Conservation (phyloP, 2,113 vertebrate species). For the Phylloscopus trochilus region DNA sequence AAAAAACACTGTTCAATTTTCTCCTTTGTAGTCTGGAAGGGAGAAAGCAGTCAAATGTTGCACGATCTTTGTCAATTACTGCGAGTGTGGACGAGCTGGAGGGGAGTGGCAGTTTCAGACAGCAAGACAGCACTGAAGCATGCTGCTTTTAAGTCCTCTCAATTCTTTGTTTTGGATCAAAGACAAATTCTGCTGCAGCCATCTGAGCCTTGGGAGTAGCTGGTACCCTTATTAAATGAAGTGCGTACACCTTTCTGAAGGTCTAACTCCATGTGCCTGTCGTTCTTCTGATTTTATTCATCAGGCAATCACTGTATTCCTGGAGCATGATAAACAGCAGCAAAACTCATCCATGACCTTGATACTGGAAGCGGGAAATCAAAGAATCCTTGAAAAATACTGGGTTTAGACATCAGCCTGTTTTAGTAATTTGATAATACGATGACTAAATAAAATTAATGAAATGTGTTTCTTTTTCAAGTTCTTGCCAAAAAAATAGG, state of each 20-base stretch:
- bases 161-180: neutral
- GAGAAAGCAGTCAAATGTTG: neutral
- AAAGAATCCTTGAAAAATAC: conserved; percentile 1
- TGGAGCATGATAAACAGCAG: neutral
- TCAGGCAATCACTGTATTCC: neutral
- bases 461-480: neutral
- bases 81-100: neutral
- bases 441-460: neutral
- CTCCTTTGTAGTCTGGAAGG: neutral
- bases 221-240: conserved; percentile 2
- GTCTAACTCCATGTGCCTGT: neutral
- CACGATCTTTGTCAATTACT: neutral
- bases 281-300: conserved; percentile 1
- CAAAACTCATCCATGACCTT: neutral
- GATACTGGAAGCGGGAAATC: neutral
- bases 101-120: neutral
- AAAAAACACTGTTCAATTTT: neutral
- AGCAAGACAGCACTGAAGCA: neutral
- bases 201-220: neutral
- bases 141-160: neutral
- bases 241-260: neutral
- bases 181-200: neutral
- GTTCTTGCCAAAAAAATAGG: conserved; percentile 15
- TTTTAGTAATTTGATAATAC: conserved; percentile 40
- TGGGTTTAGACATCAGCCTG: neutral